Evolutionary conservation across 2,797 vertebrate species (phyloP).

Genomic region (Sebastes goodei): DNA sequence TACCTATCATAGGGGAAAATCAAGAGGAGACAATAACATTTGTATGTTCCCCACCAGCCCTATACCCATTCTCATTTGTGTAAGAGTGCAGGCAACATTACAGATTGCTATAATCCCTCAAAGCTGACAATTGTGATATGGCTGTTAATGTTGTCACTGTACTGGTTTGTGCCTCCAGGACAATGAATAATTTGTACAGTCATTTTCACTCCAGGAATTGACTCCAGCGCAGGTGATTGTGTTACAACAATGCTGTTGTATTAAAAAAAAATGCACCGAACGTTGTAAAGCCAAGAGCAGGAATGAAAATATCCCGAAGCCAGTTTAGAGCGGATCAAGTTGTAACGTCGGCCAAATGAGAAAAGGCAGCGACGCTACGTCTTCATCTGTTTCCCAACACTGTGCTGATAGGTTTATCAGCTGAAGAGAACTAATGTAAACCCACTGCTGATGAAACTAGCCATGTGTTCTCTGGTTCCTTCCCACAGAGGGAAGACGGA

Average conservation of each 20-base stretch:
- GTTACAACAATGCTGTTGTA: constrained; percentile 59
- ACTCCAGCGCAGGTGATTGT: constrained; percentile 63
- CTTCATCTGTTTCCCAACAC: constrained; percentile 59
- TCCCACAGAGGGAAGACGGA: constrained; percentile 15
- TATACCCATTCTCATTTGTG: constrained; percentile 56
- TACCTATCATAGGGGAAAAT: constrained; percentile 24
- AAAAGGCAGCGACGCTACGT: constrained; percentile 47
- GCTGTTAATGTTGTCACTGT: constrained; percentile 60
- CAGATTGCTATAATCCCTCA: constrained; percentile 64
- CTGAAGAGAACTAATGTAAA: constrained; percentile 64
- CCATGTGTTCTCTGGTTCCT: constrained; percentile 50
- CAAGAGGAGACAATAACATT: constrained; percentile 39
- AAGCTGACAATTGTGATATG: constrained; percentile 61
- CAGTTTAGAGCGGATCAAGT: constrained; percentile 42
- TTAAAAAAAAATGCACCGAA: background rate
- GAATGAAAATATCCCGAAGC: constrained; percentile 64
- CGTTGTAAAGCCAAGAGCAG: constrained; percentile 40
- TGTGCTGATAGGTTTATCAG: constrained; percentile 73
- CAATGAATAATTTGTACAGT: constrained; percentile 58
- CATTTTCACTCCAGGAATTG: constrained; percentile 59
- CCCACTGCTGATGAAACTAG: constrained; percentile 50
- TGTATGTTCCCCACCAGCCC: constrained; percentile 51
- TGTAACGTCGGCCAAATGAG: constrained; percentile 45
- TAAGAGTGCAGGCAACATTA: constrained; percentile 53
- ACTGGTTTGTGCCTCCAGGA: constrained; percentile 60